phyloP scores from a whole-genome alignment of 2,797 vertebrate genomes.

The Dendrocincla tyrannina region DNA sequence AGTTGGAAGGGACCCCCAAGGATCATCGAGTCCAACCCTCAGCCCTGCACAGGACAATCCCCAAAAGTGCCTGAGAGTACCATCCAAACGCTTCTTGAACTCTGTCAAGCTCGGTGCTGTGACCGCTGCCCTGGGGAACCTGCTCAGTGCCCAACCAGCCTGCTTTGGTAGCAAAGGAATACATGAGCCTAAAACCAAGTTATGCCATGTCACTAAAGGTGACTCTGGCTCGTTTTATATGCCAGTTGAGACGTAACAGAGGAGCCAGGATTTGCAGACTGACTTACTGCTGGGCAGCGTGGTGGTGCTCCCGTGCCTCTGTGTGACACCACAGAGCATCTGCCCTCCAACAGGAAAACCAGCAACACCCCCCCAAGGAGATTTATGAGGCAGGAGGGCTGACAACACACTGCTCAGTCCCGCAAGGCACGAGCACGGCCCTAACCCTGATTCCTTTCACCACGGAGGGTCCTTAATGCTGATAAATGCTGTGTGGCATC shows the following conservation, averaged over 20 bases:
- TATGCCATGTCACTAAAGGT: not conserved
- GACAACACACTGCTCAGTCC: not conserved
- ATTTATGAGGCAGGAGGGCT: not conserved
- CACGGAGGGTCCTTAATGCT: fast-evolving
- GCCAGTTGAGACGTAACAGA: not conserved
- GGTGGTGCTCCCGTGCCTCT: fast-evolving
- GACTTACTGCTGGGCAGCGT: fast-evolving
- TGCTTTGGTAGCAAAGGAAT: not conserved
- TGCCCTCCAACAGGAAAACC: not conserved
- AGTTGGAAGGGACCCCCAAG: not conserved
- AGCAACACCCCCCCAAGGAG: fast-evolving
- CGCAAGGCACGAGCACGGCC: fast-evolving
- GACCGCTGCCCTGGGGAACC: not conserved
- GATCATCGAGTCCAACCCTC: not conserved
- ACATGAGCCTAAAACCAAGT: not conserved
- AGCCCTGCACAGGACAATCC: not conserved
- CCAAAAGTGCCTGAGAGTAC: not conserved
- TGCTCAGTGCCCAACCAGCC: not conserved
- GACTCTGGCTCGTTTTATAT: not conserved
- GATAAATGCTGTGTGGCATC: not conserved
- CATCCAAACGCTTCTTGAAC: not conserved
- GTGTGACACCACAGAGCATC: fast-evolving
- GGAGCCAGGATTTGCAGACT: not conserved
- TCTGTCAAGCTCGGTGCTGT: not conserved
- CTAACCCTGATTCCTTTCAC: not conserved